Evolutionary conservation across 2,888 invertebrate genomes (phyloP), one percentile per base, ranked within the genome.

Genomic region (Caenorhabditis sp.): DNA sequence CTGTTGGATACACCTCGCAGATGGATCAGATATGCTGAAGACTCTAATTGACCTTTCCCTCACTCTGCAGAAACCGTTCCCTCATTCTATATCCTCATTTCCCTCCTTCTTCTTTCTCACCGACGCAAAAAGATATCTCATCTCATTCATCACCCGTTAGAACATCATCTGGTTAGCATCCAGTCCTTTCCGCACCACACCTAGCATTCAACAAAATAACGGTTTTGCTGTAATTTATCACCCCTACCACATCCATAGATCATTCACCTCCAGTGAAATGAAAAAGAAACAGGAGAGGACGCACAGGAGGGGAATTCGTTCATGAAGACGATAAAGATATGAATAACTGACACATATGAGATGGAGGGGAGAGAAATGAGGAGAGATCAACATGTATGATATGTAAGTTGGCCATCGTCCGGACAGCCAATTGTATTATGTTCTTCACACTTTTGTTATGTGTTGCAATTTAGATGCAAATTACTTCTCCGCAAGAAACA

Each of bases 321-420:
- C 41, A 61, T 14, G 77, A 77, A 61, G 26, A 80, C 64, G 80
- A 80, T 73, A 80, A 28, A 80, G 49, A 80, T 80, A 73, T 73
- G 68, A 54, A 68, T 54, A 54, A 80, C 28, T 66, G 73, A 68
- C 69, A 72, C 79, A 66, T 56, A 51, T 31, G 76, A 47, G 47
- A 19, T n/a, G n/a, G 44, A 44, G 38, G 64, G 10, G 24, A 28
- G 56, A 28, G 41, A 8, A 35, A 35, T 35, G 44, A 47, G 47
- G 31, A 63, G 66, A 82, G 82, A 82, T 82, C 82, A 77, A 77
- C 77, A 82, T 73, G 70, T 82, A 61, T 82, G 82, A 82, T 82
- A 82, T 77, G 73, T 73, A 82, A 77, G 68, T 82, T 70, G 75
- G 54, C 31, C 72, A 76, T 72, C 82, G 64, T 47, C 47, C 19